phyloP scores from a whole-genome alignment of 2,113 vertebrate genomes.

The Dryoscopus gambensis region DNA sequence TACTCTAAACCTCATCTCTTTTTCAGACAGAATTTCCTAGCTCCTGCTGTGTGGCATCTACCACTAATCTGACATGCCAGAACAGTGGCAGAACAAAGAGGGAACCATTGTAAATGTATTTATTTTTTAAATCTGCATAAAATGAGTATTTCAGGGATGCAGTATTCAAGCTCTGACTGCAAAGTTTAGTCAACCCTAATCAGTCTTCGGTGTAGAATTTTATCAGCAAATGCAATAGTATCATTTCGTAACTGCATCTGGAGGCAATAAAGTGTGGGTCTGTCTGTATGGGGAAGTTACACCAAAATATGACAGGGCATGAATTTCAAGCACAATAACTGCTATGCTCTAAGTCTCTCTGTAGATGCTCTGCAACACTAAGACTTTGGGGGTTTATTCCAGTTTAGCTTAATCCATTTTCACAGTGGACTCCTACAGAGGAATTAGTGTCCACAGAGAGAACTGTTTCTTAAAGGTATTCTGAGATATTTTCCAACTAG shows the following conservation, averaged over 20 bases:
- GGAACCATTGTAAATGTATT: conserved; percentile 58
- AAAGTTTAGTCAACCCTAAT: conserved; percentile 47
- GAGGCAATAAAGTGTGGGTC: neutral
- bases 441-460: conserved; percentile 35
- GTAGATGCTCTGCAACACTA: conserved; percentile 16
- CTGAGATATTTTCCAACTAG: conserved; percentile 14
- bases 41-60: conserved; percentile 63
- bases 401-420: conserved; percentile 55
- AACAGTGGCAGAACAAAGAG: conserved; percentile 63
- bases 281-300: neutral
- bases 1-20: conserved; percentile 55
- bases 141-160: conserved; percentile 43
- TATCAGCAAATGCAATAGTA: conserved; percentile 28
- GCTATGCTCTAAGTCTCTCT: neutral
- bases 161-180: conserved; percentile 45
- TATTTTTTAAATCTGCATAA: conserved; percentile 70
- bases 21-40: conserved; percentile 52
- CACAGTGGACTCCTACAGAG: conserved; percentile 49
- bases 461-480: conserved; percentile 14
- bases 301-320: conserved; percentile 13
- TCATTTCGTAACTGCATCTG: neutral
- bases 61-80: conserved; percentile 62
- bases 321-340: conserved; percentile 41
- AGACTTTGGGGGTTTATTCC: neutral
- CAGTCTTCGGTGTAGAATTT: conserved; percentile 37